Evolutionary conservation across 2,888 invertebrate species (phyloP).

Genomic region (Drosophila percnosoma): DNA sequence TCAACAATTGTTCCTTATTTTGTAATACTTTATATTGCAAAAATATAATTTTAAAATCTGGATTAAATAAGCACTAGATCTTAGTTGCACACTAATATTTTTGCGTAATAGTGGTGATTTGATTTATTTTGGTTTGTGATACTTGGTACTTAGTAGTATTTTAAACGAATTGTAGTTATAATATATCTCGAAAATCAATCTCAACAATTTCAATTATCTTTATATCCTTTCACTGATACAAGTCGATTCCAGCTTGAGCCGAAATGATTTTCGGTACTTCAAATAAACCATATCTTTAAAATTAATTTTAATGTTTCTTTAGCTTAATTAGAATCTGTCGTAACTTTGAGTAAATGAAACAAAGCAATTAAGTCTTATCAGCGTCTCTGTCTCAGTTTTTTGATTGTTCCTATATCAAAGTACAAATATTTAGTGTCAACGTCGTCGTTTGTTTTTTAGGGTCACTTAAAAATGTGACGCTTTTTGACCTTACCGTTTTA

Average conservation of each 20-base stretch:
- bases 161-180: background rate
- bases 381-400: slow-evolving; percentile 11
- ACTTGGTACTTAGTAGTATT: background rate
- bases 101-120: background rate
- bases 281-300: slow-evolving; percentile 40
- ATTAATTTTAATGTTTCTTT: slow-evolving; percentile 40
- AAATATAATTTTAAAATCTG: background rate
- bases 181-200: background rate
- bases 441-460: slow-evolving; percentile 39
- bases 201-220: background rate
- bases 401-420: slow-evolving; percentile 49
- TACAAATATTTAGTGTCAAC: slow-evolving; percentile 25
- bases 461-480: slow-evolving; percentile 57
- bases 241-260: background rate
- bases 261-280: background rate
- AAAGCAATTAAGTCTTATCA: slow-evolving; percentile 55
- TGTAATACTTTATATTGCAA: background rate
- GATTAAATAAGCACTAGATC: background rate
- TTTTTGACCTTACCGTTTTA: slow-evolving; percentile 54
- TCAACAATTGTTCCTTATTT: background rate
- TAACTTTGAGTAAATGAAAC: slow-evolving; percentile 21
- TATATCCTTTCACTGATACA: background rate
- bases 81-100: background rate
- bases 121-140: background rate
- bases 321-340: slow-evolving; percentile 44